Evolutionary conservation across 2,888 invertebrate genomes (phyloP).

Genomic region (Xanthia togata): DNA sequence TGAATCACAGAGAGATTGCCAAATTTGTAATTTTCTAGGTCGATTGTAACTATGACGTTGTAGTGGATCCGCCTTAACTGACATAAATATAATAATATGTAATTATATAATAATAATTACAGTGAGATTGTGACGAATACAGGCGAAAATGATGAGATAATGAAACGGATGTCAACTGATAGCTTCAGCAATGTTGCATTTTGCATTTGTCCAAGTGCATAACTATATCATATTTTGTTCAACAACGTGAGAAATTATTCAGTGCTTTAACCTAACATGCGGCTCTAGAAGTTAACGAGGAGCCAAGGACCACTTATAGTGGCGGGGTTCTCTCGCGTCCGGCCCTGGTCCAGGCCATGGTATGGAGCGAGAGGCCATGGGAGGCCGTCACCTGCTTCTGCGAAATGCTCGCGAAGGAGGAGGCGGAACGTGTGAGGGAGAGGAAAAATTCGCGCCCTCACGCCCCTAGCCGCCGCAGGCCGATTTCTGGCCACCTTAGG

Average conservation of each 20-base stretch:
- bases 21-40: constrained; percentile 76
- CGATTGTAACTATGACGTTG: constrained; percentile 68
- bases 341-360: too few species aligned
- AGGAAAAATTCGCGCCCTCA: too few species aligned
- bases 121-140: constrained; percentile 17
- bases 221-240: not conserved
- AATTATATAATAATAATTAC: constrained; percentile 43
- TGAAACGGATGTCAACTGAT: constrained; percentile 48
- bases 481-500: too few species aligned
- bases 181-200: constrained; percentile 21
- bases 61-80: constrained; percentile 60
- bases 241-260: constrained; percentile 5
- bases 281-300: not conserved
- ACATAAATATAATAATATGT: constrained; percentile 33
- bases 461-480: too few species aligned
- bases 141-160: constrained; percentile 30
- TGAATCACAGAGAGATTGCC: constrained; percentile 75
- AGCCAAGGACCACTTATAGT: not conserved
- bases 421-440: too few species aligned
- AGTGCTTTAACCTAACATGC: not conserved
- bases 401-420: too few species aligned
- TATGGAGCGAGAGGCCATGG: too few species aligned
- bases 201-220: constrained; percentile 13
- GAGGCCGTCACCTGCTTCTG: too few species aligned
- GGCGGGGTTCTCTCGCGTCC: too few species aligned